phyloP scores from a whole-genome alignment of 2,888 invertebrate genomes.

The Lasioglossum calceatum region DNA sequence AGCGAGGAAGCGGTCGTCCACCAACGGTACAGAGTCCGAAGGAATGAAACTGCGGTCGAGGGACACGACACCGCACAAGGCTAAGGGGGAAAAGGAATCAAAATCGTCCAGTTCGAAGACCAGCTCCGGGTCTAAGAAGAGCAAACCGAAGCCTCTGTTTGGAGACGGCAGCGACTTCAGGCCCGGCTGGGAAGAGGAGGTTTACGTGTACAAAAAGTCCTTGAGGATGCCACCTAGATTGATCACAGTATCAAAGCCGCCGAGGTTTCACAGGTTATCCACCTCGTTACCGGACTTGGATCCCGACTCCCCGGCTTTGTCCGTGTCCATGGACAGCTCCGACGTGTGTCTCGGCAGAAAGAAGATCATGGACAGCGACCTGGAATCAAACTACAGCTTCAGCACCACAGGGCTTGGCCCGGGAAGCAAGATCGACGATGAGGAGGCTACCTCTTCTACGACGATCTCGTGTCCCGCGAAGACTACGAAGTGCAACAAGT shows the following conservation, averaged over 20 bases:
- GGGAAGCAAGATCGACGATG: constrained; percentile 87
- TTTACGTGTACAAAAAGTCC: constrained; percentile 92
- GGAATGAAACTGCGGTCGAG: constrained; percentile 81
- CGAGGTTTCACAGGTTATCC: constrained; percentile 89
- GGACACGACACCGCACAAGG: constrained; percentile 78
- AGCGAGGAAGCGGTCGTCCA: constrained; percentile 78
- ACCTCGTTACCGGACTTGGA: constrained; percentile 92
- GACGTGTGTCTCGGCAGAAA: constrained; percentile 79
- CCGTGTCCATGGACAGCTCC: constrained; percentile 87
- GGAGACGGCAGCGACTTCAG: constrained; percentile 90
- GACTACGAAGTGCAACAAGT: constrained; percentile 82
- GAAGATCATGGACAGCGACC: constrained; percentile 87
- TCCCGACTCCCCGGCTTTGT: constrained; percentile 89
- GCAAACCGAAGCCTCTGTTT: constrained; percentile 86
- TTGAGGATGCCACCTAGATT: constrained; percentile 92
- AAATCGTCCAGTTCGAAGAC: constrained; percentile 80
- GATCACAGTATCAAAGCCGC: constrained; percentile 92
- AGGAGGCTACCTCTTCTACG: constrained; percentile 88
- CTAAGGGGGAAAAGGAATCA: constrained; percentile 74
- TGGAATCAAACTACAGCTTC: constrained; percentile 89
- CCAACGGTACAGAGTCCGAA: constrained; percentile 71
- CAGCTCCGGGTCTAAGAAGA: constrained; percentile 66
- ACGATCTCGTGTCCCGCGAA: constrained; percentile 87
- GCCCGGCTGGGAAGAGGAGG: constrained; percentile 93
- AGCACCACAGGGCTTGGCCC: constrained; percentile 84